Percentiles rank a stretch among this genome's conserved stretches.
phyloP scores from a whole-genome alignment of 1,140 invertebrate species.

The Caenorhabditis remanei region DNA sequence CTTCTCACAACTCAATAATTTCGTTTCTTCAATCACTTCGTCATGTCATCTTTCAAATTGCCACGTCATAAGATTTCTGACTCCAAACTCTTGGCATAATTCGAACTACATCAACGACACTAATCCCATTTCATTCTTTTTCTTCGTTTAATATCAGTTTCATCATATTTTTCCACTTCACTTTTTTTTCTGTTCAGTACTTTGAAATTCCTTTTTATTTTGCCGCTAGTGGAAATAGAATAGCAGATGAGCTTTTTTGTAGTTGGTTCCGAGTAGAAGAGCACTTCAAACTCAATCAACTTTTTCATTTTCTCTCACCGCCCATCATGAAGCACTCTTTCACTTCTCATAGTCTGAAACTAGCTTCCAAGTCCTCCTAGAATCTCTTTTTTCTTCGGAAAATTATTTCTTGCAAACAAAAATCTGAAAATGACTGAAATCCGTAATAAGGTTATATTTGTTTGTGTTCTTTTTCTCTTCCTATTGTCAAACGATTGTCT shows the following conservation, averaged over 20 bases:
- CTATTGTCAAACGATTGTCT: not conserved
- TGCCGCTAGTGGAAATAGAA: not conserved
- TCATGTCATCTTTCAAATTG: too few species aligned
- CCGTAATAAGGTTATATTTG: not conserved
- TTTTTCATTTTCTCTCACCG: slow-evolving; percentile 50
- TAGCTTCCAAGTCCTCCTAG: not conserved
- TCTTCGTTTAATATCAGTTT: slow-evolving; percentile 34
- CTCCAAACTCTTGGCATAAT: not conserved
- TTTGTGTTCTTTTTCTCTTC: slow-evolving; percentile 1
- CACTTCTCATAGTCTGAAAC: not conserved
- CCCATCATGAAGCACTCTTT: not conserved
- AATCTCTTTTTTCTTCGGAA: too few species aligned
- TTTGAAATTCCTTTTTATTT: not conserved
- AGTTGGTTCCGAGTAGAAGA: slow-evolving; percentile 24
- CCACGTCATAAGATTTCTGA: not conserved
- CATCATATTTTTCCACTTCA: not conserved
- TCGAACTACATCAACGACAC: not conserved
- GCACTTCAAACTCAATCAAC: slow-evolving; percentile 51
- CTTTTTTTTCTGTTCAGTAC: not conserved
- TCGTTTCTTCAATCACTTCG: too few species aligned
- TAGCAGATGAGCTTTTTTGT: slow-evolving; percentile 44
- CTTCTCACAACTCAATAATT: too few species aligned
- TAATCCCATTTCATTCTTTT: slow-evolving; percentile 18
- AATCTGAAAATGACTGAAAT: not conserved
- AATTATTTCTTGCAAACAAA: too few species aligned